These are phyloP conservation scores for Okamejei kenojei DNA, from an alignment of 2,797 vertebrate species.

Conservation along the genomic window DNA sequence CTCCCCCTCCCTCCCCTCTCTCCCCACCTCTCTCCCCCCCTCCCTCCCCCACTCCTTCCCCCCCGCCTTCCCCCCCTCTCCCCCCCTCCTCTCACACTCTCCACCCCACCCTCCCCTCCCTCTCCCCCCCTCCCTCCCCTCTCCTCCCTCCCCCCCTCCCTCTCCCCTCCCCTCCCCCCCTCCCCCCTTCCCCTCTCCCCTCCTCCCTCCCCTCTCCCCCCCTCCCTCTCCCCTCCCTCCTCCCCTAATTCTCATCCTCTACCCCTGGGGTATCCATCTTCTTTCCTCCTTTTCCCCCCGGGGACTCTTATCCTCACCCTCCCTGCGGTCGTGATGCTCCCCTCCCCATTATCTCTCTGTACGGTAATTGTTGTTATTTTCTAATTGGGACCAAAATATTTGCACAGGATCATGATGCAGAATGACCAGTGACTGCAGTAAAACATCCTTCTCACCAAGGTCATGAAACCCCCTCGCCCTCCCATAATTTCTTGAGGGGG, in stretches of 20 bases:
- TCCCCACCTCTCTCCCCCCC: background rate
- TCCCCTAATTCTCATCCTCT: too few species aligned
- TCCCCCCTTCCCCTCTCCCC: too few species aligned
- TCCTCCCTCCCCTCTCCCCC: fast-evolving
- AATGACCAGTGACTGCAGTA: slow-evolving; percentile 11
- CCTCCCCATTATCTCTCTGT: too few species aligned
- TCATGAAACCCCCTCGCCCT: too few species aligned
- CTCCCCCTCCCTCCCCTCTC: background rate
- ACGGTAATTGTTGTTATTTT: background rate
- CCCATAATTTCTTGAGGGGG: too few species aligned
- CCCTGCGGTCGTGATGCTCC: too few species aligned
- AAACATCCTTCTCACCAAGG: slow-evolving; percentile 1
- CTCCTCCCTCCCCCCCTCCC: too few species aligned
- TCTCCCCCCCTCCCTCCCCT: too few species aligned
- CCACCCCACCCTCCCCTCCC: background rate
- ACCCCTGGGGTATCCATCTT: too few species aligned
- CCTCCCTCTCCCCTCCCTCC: fast-evolving
- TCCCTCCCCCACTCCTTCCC: fast-evolving
- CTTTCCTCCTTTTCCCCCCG: too few species aligned
- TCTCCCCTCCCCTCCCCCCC: too few species aligned
- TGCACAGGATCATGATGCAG: background rate
- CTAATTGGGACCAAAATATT: background rate
- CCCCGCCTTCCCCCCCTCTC: background rate
- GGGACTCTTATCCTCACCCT: too few species aligned
- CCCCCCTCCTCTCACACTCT: background rate